These are phyloP conservation scores for Cynaeus angustus DNA, from an alignment of 2,888 invertebrate species.

Conservation along the genomic window DNA sequence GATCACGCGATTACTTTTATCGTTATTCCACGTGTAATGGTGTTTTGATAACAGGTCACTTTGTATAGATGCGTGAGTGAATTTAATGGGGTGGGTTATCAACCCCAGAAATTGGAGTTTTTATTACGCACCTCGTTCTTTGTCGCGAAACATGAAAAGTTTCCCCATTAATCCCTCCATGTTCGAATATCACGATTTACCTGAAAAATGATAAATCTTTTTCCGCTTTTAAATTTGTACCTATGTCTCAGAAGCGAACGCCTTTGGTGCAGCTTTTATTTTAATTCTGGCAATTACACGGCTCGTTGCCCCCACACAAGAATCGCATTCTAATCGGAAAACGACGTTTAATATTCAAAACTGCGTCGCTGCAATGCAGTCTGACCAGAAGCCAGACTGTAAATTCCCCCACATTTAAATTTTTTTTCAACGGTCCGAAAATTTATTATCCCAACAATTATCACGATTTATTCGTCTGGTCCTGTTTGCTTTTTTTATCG, in stretches of 20 bases:
- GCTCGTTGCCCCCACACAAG: conserved; percentile 41
- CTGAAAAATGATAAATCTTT: not conserved
- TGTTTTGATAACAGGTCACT: conserved; percentile 47
- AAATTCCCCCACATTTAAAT: conserved; percentile 37
- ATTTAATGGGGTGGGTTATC: conserved; percentile 24
- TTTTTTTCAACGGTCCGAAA: conserved; percentile 29
- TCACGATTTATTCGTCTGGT: conserved; percentile 44
- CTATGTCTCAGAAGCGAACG: not conserved
- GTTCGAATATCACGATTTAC: no score
- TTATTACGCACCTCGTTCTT: conserved; percentile 7
- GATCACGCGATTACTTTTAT: conserved; percentile 47
- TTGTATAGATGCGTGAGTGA: conserved; percentile 16
- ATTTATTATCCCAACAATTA: conserved; percentile 43
- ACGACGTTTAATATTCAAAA: conserved; percentile 42
- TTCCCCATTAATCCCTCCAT: not conserved
- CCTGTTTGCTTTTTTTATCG: conserved; percentile 29
- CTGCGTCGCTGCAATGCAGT: conserved; percentile 38
- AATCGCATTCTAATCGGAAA: conserved; percentile 41
- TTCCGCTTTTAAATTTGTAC: not conserved
- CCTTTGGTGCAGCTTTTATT: conserved; percentile 25
- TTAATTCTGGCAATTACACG: conserved; percentile 36
- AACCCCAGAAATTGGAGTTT: conserved; percentile 4
- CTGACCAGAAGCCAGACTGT: conserved; percentile 27
- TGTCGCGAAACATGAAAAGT: conserved; percentile 1
- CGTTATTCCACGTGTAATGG: conserved; percentile 44